Evolutionary conservation across 1,140 invertebrate species (phyloP), one percentile per base, ranked within the genome.

Genomic region (Drosophila kanapiae): DNA sequence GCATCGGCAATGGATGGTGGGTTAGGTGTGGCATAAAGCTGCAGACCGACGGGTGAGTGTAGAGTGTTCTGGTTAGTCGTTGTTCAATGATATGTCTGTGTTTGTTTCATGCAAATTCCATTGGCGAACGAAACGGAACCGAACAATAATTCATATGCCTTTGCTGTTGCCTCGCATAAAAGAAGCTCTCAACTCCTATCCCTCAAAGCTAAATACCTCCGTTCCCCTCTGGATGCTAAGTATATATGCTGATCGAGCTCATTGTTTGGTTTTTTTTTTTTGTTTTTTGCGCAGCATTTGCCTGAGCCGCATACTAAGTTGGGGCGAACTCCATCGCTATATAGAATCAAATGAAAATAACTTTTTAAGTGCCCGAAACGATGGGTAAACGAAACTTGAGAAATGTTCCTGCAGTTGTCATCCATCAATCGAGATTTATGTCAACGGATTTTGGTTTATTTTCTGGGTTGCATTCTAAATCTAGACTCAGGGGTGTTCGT

Each of bases 21-120:
- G 85, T 90, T 90, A 90, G 62, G 51, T 85, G 85, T 86, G 81
- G 86, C 81, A 91, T 91, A 71, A 90, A 91, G 86, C 85, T 90
- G 70, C 45, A 68, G 51, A 33, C 53, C 51, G 40, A 56, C 35
- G 29, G 62, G 29, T 23, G 18, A 54, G 51, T 48, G 67, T 67
- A 60, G 29, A 71, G 76, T 77, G 62, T 49, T 60, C 64, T 45
- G 53, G 71, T 87, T 83, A 83, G 76, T 88, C 18, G 83, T 74
- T 43, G 7, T 29, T 42, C 37, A 38, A 51, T 47, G 49, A 27
- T 33, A 16, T 65, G 23, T 67, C 43, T 65, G 77, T 57, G 51
- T 49, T 45, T 56, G 11, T 59, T 68, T 78, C 80, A 88, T 84
- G 77, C 80, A 1, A 65, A 88, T 88, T 71, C 69, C 61, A 70